These are phyloP conservation scores for Penelope pileata DNA, from an alignment of 2,113 vertebrate species.

Conservation along the genomic window DNA sequence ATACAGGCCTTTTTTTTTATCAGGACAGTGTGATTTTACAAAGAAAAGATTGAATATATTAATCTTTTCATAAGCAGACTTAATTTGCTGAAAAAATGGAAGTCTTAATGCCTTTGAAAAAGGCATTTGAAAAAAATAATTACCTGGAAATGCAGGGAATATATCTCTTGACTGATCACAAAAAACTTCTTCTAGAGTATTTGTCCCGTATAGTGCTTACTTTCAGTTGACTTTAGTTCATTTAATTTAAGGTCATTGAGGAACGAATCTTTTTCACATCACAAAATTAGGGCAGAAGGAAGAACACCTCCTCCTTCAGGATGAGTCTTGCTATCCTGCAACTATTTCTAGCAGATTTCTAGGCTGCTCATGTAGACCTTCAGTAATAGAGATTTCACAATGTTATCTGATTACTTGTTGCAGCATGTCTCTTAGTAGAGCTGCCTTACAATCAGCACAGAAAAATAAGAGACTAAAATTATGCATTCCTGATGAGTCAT, in stretches of 20 bases:
- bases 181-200: background rate
- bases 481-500: background rate
- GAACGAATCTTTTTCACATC: background rate
- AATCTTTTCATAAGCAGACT: background rate
- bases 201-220: background rate
- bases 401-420: background rate
- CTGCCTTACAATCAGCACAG: background rate
- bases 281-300: background rate
- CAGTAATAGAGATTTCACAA: background rate
- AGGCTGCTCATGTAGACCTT: background rate
- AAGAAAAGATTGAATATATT: constrained; percentile 12
- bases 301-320: background rate
- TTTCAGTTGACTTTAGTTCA: background rate
- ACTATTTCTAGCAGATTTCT: background rate
- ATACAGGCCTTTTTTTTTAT: constrained; percentile 48
- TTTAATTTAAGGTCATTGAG: background rate
- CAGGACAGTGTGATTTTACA: constrained; percentile 29
- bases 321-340: background rate
- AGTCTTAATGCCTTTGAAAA: background rate
- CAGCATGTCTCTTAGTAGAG: background rate
- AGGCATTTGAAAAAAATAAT: too few relatives aligned
- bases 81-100: constrained; percentile 50
- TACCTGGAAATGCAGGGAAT: background rate
- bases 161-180: background rate
- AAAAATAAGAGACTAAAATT: background rate